Conservation (phyloP, 2,797 vertebrate genomes). For the Dallia pectoralis region DNA sequence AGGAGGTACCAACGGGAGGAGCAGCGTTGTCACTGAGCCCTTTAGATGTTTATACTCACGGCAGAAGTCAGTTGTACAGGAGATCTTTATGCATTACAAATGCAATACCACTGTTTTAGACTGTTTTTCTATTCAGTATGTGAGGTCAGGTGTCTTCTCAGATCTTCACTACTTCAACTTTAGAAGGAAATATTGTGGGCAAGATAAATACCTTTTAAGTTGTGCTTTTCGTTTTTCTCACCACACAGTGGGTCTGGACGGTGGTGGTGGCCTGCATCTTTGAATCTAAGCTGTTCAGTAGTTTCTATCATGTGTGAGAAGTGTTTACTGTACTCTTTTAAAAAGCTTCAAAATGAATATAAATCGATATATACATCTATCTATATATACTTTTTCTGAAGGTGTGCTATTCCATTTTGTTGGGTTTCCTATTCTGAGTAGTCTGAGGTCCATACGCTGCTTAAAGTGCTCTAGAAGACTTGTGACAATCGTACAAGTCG, state of each 20-base stretch:
- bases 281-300: conserved; percentile 88
- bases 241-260: conserved; percentile 76
- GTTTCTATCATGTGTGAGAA: conserved; percentile 98
- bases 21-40: conserved; percentile 85
- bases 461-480: conserved; percentile 42
- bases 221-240: conserved; percentile 32
- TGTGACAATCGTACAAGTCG: conserved; percentile 35
- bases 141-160: conserved; percentile 89
- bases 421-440: conserved; percentile 45
- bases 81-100: conserved; percentile 93
- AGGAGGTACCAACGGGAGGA: conserved; percentile 10
- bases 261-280: conserved; percentile 79
- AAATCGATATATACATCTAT: conserved; percentile 89
- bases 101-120: conserved; percentile 97
- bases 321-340: conserved; percentile 99
- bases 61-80: conserved; percentile 93
- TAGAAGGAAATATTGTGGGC: conserved; percentile 88
- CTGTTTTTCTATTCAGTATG: conserved; percentile 97
- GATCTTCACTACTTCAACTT: conserved; percentile 83
- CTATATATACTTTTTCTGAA: conserved; percentile 83
- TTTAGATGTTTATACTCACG: conserved; percentile 91
- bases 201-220: conserved; percentile 70
- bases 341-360: conserved; percentile 97
- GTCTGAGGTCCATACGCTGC: conserved; percentile 37
- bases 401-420: conserved; percentile 78